Conservation (phyloP, 2,797 vertebrate species). For the Heliangelus exortis region DNA sequence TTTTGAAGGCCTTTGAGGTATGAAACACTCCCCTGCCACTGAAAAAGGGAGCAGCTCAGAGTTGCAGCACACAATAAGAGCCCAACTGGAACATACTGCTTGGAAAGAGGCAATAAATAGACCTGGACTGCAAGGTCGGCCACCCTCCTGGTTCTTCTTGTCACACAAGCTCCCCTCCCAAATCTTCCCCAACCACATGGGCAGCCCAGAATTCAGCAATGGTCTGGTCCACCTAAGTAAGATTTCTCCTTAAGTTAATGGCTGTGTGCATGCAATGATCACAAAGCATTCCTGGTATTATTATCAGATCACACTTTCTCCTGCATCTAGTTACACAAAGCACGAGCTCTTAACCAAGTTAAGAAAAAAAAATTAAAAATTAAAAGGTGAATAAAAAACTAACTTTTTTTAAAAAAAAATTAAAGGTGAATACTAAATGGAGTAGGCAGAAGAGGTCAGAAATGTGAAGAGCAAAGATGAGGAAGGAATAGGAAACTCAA, state of each 20-base stretch:
- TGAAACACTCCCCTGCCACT: neutral
- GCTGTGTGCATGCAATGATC: neutral
- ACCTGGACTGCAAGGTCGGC: neutral
- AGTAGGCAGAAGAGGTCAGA: neutral
- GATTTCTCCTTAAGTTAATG: neutral
- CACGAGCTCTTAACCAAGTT: neutral
- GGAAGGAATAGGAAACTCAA: neutral
- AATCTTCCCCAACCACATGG: rapidly evolving
- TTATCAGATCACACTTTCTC: neutral
- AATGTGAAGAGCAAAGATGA: neutral
- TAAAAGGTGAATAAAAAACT: too few species aligned
- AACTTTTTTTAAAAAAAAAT: too few species aligned
- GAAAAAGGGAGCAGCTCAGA: neutral
- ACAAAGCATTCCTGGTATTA: neutral
- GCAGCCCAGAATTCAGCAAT: neutral
- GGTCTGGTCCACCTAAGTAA: neutral
- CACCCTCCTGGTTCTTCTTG: neutral
- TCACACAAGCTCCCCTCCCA: neutral
- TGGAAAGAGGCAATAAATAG: neutral
- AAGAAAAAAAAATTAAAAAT: neutral
- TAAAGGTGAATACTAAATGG: neutral
- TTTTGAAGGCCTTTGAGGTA: neutral
- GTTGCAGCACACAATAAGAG: neutral
- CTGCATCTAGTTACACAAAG: neutral
- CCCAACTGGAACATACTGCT: neutral